A percentile compares a stretch with the other conserved stretches of the same genome.
Conservation (phyloP, 2,113 vertebrate genomes). For the Salminus brasiliensis region DNA sequence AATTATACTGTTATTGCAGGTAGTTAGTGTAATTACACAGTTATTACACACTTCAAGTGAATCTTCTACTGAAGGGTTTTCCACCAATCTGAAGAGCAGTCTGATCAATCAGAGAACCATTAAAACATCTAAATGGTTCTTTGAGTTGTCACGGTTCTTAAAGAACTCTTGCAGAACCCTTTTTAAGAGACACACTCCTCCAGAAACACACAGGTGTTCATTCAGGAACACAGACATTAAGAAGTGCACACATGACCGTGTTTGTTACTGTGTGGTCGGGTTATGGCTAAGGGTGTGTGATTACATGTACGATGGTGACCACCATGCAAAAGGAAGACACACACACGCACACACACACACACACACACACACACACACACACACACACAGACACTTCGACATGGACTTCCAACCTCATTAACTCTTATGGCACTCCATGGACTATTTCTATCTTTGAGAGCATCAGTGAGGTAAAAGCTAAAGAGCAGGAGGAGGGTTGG, state of each 20-base stretch:
- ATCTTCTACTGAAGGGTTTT: no score
- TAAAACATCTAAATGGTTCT: no score
- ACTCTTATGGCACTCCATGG: slow-evolving; percentile 1
- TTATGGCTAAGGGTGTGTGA: slow-evolving; percentile 35
- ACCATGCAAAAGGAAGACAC: slow-evolving; percentile 37
- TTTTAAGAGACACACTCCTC: no score
- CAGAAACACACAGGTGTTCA: slow-evolving; percentile 12
- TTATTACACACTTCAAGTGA: no score
- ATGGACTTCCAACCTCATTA: slow-evolving; percentile 10
- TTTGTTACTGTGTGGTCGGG: slow-evolving; percentile 27
- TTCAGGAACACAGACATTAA: slow-evolving; percentile 17
- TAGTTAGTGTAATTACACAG: no score
- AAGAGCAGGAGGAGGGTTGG: slow-evolving; percentile 16
- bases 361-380: slow-evolving; percentile 35
- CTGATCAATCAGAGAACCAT: no score
- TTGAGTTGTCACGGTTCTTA: no score
- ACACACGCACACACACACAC: slow-evolving; percentile 24
- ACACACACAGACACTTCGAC: slow-evolving; percentile 32
- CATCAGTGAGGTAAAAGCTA: not conserved
- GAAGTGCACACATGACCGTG: slow-evolving; percentile 24
- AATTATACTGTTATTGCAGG: no score
- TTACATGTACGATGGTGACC: slow-evolving; percentile 31
- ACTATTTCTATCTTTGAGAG: slow-evolving; percentile 28
- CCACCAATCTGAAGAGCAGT: no score
- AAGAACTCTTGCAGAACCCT: no score